A percentile compares a stretch with the other conserved stretches of the same genome.
These are phyloP conservation scores for Notospermus geniculatus DNA, from an alignment of 1,140 invertebrate species.

Conservation along the genomic window DNA sequence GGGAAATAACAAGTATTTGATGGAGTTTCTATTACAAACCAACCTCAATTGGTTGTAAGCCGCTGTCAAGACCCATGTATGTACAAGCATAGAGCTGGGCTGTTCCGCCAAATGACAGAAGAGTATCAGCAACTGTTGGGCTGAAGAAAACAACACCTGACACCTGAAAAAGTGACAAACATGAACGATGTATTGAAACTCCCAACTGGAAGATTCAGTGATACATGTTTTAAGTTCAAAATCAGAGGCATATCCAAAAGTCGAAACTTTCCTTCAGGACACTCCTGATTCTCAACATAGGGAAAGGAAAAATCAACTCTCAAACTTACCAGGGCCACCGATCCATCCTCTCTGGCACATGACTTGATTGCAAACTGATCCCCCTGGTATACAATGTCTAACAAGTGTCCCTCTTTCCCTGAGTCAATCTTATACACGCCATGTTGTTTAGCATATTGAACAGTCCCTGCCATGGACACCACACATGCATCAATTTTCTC, in stretches of 20 bases:
- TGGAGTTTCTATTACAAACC: too few relatives aligned
- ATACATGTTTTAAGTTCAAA: too few relatives aligned
- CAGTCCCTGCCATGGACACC: constrained; percentile 44
- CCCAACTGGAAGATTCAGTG: not conserved
- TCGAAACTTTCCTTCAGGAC: too few relatives aligned
- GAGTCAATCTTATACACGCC: constrained; percentile 52
- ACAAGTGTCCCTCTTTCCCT: constrained; percentile 31
- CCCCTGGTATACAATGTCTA: constrained; percentile 45
- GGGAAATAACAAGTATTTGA: too few relatives aligned
- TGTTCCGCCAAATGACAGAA: constrained; percentile 54
- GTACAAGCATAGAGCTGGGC: constrained; percentile 59
- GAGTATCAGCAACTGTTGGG: constrained; percentile 48
- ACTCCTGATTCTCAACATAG: too few relatives aligned
- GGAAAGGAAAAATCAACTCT: too few relatives aligned
- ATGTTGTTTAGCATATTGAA: constrained; percentile 51
- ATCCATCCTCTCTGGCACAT: constrained; percentile 36
- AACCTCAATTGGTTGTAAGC: constrained; percentile 57
- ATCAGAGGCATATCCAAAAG: too few relatives aligned
- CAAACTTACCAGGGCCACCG: constrained; percentile 40
- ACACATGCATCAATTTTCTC: constrained; percentile 38
- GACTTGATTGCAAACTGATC: constrained; percentile 13
- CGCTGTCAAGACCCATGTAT: constrained; percentile 60
- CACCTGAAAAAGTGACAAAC: constrained; percentile 35
- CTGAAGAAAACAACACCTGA: constrained; percentile 55
- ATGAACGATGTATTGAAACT: not conserved